A percentile compares a stretch with the other conserved stretches of the same genome.
Evolutionary conservation across 2,888 invertebrate genomes (phyloP).

Genomic region (Drosophila atripex): DNA sequence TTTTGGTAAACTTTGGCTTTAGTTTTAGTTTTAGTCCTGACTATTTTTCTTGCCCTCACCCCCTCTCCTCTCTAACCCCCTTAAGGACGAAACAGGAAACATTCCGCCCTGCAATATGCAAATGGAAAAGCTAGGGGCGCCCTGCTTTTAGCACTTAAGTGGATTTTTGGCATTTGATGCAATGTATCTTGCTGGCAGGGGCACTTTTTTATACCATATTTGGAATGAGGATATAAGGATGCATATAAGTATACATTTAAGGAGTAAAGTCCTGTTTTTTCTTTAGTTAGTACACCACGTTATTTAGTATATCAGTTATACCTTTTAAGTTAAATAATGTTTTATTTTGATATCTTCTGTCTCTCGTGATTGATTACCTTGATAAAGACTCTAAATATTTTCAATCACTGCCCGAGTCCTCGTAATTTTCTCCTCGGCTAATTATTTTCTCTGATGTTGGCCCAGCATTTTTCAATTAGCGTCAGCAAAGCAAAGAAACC

Average conservation of each 20-base stretch:
- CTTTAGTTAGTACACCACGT: background rate
- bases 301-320: background rate
- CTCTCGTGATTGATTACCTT: constrained; percentile 10
- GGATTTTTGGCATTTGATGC: constrained; percentile 71
- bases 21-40: constrained; percentile 14
- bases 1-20: constrained; percentile 32
- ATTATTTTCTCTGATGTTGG: constrained; percentile 42
- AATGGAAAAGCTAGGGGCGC: constrained; percentile 40
- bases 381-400: constrained; percentile 2
- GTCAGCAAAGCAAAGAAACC: constrained; percentile 61
- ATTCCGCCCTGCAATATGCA: constrained; percentile 53
- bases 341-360: background rate
- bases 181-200: constrained; percentile 25
- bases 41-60: constrained; percentile 8
- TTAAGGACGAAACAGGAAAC: constrained; percentile 24
- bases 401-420: constrained; percentile 15
- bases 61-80: background rate
- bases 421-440: constrained; percentile 10
- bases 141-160: constrained; percentile 63
- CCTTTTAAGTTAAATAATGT: background rate
- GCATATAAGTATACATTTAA: background rate
- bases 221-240: background rate
- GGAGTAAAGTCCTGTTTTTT: background rate
- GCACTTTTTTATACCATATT: background rate
- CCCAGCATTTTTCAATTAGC: constrained; percentile 65